These are phyloP conservation scores for Blennius ocellaris DNA, from an alignment of 2,113 vertebrate species.

Conservation along the genomic window DNA sequence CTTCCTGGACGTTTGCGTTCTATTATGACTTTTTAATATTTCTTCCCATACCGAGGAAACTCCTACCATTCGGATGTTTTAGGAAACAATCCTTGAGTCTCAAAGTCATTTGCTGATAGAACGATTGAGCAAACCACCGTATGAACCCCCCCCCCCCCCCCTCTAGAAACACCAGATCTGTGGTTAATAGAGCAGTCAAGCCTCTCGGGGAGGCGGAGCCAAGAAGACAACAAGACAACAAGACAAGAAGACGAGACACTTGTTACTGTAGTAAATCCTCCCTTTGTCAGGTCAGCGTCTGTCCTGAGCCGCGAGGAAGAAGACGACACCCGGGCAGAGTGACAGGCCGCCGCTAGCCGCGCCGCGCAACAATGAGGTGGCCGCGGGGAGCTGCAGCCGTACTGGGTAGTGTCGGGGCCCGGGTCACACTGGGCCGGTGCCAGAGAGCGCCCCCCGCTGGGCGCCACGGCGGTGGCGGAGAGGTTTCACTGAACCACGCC, in stretches of 20 bases:
- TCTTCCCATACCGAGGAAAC: too few species aligned
- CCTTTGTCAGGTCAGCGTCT: slow-evolving; percentile 75
- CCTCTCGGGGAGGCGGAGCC: slow-evolving; percentile 57
- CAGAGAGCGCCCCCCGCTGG: slow-evolving; percentile 68
- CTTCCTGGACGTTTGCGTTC: too few species aligned
- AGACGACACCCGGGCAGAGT: slow-evolving; percentile 43
- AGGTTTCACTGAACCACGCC: slow-evolving; percentile 63
- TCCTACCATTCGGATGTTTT: too few species aligned
- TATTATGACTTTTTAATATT: too few species aligned
- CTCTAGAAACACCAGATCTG: slow-evolving; percentile 3
- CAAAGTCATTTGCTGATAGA: too few species aligned
- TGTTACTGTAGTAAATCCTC: slow-evolving; percentile 78
- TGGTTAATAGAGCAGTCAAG: slow-evolving; percentile 63
- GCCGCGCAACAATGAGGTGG: slow-evolving; percentile 55
- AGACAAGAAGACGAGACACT: slow-evolving; percentile 62
- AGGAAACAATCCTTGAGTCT: too few species aligned
- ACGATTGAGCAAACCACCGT: too few species aligned
- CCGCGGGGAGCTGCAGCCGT: slow-evolving; percentile 64
- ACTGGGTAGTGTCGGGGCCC: slow-evolving; percentile 71
- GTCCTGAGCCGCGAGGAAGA: slow-evolving; percentile 52
- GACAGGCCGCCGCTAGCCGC: slow-evolving; percentile 59
- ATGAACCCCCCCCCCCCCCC: too few species aligned
- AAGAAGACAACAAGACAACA: slow-evolving; percentile 72
- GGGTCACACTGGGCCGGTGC: slow-evolving; percentile 71
- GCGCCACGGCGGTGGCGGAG: slow-evolving; percentile 61